Evolutionary conservation across 2,113 vertebrate species (phyloP).

Genomic region (Odocoileus hemionus): DNA sequence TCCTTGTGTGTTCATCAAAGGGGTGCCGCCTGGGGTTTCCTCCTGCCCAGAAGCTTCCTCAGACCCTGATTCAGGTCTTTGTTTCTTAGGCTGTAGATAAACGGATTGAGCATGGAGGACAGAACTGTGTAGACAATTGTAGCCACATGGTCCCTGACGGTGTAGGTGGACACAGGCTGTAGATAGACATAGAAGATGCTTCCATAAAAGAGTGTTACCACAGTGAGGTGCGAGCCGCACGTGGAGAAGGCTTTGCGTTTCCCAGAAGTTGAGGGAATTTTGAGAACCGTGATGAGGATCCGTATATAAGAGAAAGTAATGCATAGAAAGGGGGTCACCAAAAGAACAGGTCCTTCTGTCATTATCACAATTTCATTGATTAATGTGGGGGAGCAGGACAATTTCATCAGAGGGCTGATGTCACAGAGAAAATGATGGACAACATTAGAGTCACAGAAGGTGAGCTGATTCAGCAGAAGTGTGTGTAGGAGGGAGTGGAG

Average conservation of each 20-base stretch:
- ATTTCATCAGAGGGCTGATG: background rate
- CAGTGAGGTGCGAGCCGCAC: slow-evolving; percentile 39
- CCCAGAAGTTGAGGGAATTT: slow-evolving; percentile 49
- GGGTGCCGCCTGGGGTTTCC: background rate
- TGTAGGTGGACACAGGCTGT: background rate
- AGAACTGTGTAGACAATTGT: slow-evolving; percentile 37
- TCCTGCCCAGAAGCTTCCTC: background rate
- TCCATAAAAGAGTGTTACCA: slow-evolving; percentile 4
- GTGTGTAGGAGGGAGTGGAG: background rate
- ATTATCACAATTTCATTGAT: slow-evolving; percentile 42
- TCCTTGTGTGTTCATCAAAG: background rate
- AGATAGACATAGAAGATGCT: background rate
- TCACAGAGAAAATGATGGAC: background rate
- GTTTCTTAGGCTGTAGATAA: slow-evolving; percentile 47
- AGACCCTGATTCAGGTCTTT: background rate
- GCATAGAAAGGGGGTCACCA: slow-evolving; percentile 52
- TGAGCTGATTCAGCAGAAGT: background rate
- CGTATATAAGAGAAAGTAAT: slow-evolving; percentile 48
- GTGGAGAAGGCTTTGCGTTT: slow-evolving; percentile 63
- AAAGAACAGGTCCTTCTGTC: slow-evolving; percentile 22
- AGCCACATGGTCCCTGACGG: background rate
- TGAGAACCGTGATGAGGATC: slow-evolving; percentile 25
- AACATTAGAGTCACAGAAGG: background rate
- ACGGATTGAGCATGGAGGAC: slow-evolving; percentile 35
- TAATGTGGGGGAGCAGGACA: slow-evolving; percentile 59